These are phyloP conservation scores for Drosophila asahinai DNA, from an alignment of 1,140 invertebrate genomes.

Conservation along the genomic window DNA sequence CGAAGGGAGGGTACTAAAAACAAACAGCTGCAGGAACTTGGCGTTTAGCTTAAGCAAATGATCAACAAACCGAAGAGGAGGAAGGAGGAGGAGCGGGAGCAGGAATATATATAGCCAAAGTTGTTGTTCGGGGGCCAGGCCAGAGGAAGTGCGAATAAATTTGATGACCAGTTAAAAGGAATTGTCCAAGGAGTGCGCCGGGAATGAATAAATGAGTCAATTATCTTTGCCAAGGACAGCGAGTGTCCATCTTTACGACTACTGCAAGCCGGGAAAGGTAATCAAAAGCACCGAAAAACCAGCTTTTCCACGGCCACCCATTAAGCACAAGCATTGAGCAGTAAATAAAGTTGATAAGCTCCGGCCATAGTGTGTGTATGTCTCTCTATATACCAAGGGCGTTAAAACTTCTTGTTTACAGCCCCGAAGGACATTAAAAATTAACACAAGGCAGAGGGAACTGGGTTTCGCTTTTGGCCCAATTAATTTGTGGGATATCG, in stretches of 20 bases:
- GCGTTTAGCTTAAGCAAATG: constrained; percentile 75
- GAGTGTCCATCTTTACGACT: constrained; percentile 27
- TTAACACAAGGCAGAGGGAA: not conserved
- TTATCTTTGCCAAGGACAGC: constrained; percentile 28
- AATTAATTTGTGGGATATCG: not conserved
- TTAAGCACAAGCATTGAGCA: constrained; percentile 20
- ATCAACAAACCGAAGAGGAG: constrained; percentile 27
- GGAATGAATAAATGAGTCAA: constrained; percentile 50
- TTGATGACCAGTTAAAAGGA: constrained; percentile 65
- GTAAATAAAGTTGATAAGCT: constrained; percentile 40
- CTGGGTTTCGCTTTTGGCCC: not conserved
- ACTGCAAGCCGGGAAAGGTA: not conserved
- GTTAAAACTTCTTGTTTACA: constrained; percentile 14
- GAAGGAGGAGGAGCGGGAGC: too few relatives aligned
- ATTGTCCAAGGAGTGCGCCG: constrained; percentile 35
- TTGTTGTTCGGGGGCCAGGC: not conserved
- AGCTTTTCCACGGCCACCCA: constrained; percentile 25
- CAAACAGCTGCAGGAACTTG: constrained; percentile 71
- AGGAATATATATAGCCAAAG: not conserved
- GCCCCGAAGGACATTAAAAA: not conserved
- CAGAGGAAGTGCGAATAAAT: constrained; percentile 56
- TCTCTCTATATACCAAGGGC: not conserved
- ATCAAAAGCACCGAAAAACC: constrained; percentile 27
- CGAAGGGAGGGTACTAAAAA: constrained; percentile 39
- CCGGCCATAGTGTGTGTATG: not conserved